These are phyloP conservation scores for Poeciliopsis gracilis DNA, from an alignment of 2,797 vertebrate species.

Conservation along the genomic window DNA sequence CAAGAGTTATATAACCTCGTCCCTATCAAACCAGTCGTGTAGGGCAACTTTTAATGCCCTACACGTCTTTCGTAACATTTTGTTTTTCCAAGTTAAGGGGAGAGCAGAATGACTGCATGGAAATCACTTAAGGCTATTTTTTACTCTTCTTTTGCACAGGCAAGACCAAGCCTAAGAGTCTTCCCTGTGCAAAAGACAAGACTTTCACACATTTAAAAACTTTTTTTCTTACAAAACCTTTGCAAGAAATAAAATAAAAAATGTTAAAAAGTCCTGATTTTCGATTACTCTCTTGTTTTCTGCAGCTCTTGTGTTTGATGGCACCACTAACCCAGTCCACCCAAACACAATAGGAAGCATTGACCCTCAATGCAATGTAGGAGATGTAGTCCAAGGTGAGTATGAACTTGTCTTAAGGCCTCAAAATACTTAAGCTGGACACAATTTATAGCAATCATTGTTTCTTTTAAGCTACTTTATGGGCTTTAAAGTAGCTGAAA, in stretches of 20 bases:
- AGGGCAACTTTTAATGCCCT: background rate
- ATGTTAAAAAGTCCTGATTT: background rate
- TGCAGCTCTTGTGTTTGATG: slow-evolving; percentile 90
- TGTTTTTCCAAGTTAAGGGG: background rate
- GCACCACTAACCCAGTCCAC: slow-evolving; percentile 90
- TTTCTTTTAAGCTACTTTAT: background rate
- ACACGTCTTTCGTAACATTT: background rate
- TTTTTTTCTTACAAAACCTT: background rate
- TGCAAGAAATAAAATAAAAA: background rate
- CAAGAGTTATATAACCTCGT: background rate
- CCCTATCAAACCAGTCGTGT: background rate
- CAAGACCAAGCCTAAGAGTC: no score
- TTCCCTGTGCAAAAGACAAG: no score
- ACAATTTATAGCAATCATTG: background rate
- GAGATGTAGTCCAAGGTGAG: slow-evolving; percentile 89
- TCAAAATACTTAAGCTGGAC: background rate
- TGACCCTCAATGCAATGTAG: slow-evolving; percentile 88
- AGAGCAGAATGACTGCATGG: background rate
- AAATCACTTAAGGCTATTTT: background rate
- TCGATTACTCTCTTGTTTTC: background rate
- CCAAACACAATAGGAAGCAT: slow-evolving; percentile 95
- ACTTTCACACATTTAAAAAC: no score
- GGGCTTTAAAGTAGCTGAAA: no score
- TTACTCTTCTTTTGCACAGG: no score
- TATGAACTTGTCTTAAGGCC: background rate